Percentiles rank a stretch among this genome's conserved stretches.
These are phyloP conservation scores for Nymphalis c-album DNA, from an alignment of 2,888 invertebrate species.

Conservation along the genomic window DNA sequence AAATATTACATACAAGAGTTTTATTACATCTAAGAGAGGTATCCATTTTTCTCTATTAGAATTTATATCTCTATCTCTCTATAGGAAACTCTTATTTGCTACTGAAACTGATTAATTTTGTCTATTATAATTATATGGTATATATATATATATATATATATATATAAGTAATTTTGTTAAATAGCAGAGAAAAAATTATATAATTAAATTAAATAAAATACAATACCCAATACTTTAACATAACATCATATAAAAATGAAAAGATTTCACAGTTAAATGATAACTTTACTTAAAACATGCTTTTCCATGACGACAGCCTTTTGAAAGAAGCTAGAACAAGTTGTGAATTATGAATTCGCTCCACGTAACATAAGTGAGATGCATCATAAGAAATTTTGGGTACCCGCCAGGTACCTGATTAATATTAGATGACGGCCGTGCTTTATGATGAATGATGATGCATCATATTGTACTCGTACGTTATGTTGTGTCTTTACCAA, in stretches of 20 bases:
- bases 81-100: too few relatives aligned
- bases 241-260: not conserved
- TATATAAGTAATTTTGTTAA: too few relatives aligned
- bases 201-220: too few relatives aligned
- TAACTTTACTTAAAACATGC: not conserved
- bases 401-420: conserved; percentile 15
- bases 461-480: not conserved
- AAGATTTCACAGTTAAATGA: not conserved
- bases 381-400: conserved; percentile 21
- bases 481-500: not conserved
- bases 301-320: not conserved
- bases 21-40: too few relatives aligned
- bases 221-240: too few relatives aligned
- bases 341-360: conserved; percentile 12
- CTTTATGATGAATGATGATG: not conserved
- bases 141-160: too few relatives aligned
- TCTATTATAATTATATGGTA: too few relatives aligned
- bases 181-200: too few relatives aligned
- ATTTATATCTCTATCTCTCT: too few relatives aligned
- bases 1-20: too few relatives aligned
- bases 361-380: conserved; percentile 6
- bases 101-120: too few relatives aligned
- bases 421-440: not conserved
- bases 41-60: too few relatives aligned
- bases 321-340: not conserved